Base-by-base conservation (phyloP, 2,888 invertebrate species). In the Azorinus chamasolen region DNA sequence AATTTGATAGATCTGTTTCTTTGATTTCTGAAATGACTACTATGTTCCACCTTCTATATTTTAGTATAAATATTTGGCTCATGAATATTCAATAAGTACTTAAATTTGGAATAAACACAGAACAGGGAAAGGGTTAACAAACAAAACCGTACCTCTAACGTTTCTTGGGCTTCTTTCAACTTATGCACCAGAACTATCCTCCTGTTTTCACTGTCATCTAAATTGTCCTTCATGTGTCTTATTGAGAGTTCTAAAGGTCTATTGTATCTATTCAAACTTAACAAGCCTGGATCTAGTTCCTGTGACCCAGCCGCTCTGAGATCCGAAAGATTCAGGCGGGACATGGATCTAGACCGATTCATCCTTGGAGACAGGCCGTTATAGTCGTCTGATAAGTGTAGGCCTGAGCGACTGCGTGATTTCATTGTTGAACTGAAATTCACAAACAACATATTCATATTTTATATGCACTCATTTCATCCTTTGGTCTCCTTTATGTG, bases 181-280 rank as follows among this genome's bases (percentile, higher is more conserved):
- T 90, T 91, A 58, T 90, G 85, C 58, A 90, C 85, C 14, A 92
- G 84, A 4, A 90, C 87, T 14, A 84, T 74, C 25, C 92, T 63
- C 61, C 91, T 71, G 57, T 87, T 85, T 72, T 92, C 91, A 79
- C 91, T 91, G 59, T 91, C 91, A 46, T 91, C 90, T 51, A 91
- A 81, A 58, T 84, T 83, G 46, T 78, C 79, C 50, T 85, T 85
- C 32, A 87, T 63, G 25, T 82, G 83, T 46, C 83, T 53, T 5
- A 86, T 55, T 1, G 87, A 84, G 43, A 75, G 79, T 45, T 87
- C 85, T 57, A 85, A 79, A 8, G 83, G 63, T 27, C 79, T 69
- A 18, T 62, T 63, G 8, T 79, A 27, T 25, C 51, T 59, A 41
- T 75, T 72, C 20, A 62, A 62, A n/a, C 79, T 58, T 32, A 76